Conservation (phyloP, 2,113 vertebrate genomes). For the Corythoichthys intestinalis region DNA sequence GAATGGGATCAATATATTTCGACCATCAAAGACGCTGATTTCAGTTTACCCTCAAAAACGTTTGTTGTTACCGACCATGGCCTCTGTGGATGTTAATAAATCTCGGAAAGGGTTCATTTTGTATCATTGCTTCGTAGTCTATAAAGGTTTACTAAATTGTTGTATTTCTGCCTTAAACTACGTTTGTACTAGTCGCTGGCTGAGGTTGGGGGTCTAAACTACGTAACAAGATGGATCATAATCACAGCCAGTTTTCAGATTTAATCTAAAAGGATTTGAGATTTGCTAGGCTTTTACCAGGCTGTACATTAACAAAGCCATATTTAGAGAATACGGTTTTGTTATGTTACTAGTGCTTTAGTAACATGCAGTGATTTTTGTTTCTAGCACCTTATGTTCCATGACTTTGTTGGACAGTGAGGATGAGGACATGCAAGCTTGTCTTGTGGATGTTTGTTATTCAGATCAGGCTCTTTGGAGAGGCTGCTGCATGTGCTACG, state of each 20-base stretch:
- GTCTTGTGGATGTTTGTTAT: slow-evolving; percentile 70
- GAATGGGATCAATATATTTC: background rate
- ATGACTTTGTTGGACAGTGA: slow-evolving; percentile 42
- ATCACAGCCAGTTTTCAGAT: slow-evolving; percentile 2
- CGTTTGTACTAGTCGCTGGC: background rate
- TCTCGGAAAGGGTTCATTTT: background rate
- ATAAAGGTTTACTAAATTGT: background rate
- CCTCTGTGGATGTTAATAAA: background rate
- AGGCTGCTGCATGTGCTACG: slow-evolving; percentile 69
- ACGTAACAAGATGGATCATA: background rate
- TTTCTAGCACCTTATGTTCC: slow-evolving; percentile 35
- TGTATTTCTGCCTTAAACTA: background rate
- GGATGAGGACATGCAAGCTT: slow-evolving; percentile 50
- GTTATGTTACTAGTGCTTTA: slow-evolving; percentile 6
- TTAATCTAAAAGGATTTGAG: slow-evolving; percentile 2
- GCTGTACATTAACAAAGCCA: background rate
- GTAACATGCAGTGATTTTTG: slow-evolving; percentile 18
- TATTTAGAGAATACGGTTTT: background rate
- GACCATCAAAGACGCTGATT: background rate
- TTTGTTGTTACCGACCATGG: background rate
- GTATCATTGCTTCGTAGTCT: background rate
- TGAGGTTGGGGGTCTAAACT: background rate
- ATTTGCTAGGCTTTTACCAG: background rate
- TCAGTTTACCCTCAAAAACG: background rate
- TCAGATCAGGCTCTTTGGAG: slow-evolving; percentile 68